These are phyloP conservation scores for Ectobius pallidus DNA, from an alignment of 2,888 invertebrate genomes.

Conservation along the genomic window DNA sequence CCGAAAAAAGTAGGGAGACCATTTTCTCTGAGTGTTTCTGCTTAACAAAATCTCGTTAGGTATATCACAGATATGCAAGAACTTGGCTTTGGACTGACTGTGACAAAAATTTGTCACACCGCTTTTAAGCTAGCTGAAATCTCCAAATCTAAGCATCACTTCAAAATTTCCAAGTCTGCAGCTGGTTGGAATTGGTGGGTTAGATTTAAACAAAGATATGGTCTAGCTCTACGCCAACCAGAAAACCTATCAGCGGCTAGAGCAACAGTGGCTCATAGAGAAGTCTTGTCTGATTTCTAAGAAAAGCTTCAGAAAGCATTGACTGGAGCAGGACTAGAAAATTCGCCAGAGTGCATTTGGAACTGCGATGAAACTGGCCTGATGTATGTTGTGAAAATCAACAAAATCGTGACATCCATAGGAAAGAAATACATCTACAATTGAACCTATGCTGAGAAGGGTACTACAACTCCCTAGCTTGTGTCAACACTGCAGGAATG, in stretches of 20 bases:
- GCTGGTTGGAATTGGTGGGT: slow-evolving; percentile 18
- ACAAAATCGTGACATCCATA: slow-evolving; percentile 10
- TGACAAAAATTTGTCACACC: neutral
- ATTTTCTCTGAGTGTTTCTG: neutral
- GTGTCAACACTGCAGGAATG: neutral
- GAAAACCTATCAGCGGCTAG: slow-evolving; percentile 20
- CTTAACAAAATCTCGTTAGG: neutral
- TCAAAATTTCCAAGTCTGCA: neutral
- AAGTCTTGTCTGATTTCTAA: neutral
- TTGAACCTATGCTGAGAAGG: neutral
- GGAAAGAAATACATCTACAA: slow-evolving; percentile 22
- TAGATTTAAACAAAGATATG: slow-evolving; percentile 18
- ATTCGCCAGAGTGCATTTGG: slow-evolving; percentile 7
- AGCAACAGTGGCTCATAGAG: neutral
- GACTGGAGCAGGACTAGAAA: neutral
- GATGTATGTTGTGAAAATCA: slow-evolving; percentile 17
- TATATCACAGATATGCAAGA: slow-evolving; percentile 25
- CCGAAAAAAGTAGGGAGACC: slow-evolving; percentile 16
- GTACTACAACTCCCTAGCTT: neutral
- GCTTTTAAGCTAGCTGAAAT: slow-evolving; percentile 11
- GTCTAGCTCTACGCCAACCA: neutral
- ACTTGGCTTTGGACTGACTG: slow-evolving; percentile 19
- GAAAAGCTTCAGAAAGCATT: neutral
- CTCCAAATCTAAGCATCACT: neutral
- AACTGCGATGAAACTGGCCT: slow-evolving; percentile 24